These are phyloP conservation scores for Dromius quadrimaculatus DNA, from an alignment of 2,888 invertebrate genomes.

Conservation along the genomic window DNA sequence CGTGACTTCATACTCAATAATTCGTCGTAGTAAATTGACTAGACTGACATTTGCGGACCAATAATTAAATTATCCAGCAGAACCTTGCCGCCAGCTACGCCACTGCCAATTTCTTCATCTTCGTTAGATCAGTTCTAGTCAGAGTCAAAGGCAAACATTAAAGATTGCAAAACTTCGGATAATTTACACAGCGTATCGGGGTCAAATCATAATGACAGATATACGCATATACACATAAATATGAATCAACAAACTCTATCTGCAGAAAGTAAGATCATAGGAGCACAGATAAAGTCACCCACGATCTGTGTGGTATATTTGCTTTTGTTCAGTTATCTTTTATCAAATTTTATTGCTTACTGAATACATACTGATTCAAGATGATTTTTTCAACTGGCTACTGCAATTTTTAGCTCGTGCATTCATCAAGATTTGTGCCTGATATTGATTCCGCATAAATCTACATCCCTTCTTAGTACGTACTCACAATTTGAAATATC, in stretches of 20 bases:
- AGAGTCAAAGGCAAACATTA: slow-evolving; percentile 4
- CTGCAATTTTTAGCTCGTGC: too few relatives aligned
- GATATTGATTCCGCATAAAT: too few relatives aligned
- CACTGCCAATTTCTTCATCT: slow-evolving; percentile 44
- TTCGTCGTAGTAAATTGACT: slow-evolving; percentile 7
- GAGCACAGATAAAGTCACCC: slow-evolving; percentile 22
- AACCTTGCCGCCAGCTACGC: slow-evolving; percentile 34
- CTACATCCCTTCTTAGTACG: too few relatives aligned
- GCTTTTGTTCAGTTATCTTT: too few relatives aligned
- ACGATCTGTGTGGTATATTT: too few relatives aligned
- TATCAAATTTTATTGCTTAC: too few relatives aligned
- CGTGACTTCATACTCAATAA: not conserved
- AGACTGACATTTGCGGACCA: slow-evolving; percentile 14
- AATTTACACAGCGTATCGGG: slow-evolving; percentile 46
- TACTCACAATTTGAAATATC: too few relatives aligned
- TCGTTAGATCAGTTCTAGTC: slow-evolving; percentile 39
- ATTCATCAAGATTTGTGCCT: too few relatives aligned
- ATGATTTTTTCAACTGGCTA: too few relatives aligned
- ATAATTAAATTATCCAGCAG: slow-evolving; percentile 3
- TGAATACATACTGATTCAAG: too few relatives aligned
- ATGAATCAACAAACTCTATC: slow-evolving; percentile 38
- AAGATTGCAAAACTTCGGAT: slow-evolving; percentile 38
- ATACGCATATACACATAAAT: slow-evolving; percentile 31
- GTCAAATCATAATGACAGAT: slow-evolving; percentile 35
- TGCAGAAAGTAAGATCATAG: too few relatives aligned